Evolutionary conservation across 2,113 vertebrate genomes (phyloP).

Genomic region (Merops nubicus): DNA sequence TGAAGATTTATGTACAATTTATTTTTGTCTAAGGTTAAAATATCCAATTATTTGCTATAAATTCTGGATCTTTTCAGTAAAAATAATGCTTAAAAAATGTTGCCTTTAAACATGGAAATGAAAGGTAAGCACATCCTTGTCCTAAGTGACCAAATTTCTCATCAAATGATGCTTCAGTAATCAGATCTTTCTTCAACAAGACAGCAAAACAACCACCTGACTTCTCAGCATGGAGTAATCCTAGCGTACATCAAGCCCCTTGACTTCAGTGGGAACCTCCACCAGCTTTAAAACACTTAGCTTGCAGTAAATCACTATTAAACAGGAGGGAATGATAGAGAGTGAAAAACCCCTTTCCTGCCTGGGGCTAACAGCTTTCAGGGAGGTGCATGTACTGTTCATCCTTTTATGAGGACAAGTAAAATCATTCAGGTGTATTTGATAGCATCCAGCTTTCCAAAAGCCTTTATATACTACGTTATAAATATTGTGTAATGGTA

Average conservation of each 20-base stretch:
- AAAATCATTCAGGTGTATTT: slow-evolving; percentile 41
- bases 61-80: neutral
- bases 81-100: neutral
- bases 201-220: neutral
- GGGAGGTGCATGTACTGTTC: neutral
- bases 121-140: neutral
- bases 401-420: slow-evolving; percentile 3
- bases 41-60: neutral
- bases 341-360: slow-evolving; percentile 20
- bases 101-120: neutral
- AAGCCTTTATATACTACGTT: neutral
- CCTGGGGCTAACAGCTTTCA: slow-evolving; percentile 5
- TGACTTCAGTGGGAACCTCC: neutral
- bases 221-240: neutral
- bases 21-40: neutral
- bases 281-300: neutral
- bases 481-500: neutral
- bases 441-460: neutral
- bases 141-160: neutral
- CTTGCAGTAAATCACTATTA: slow-evolving; percentile 34
- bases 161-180: neutral
- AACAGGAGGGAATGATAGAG: neutral
- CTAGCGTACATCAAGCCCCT: neutral
- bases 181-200: neutral
- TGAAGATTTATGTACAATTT: neutral